phyloP scores from a whole-genome alignment of 2,888 invertebrate genomes.

The Tubiluchus corallicola region DNA sequence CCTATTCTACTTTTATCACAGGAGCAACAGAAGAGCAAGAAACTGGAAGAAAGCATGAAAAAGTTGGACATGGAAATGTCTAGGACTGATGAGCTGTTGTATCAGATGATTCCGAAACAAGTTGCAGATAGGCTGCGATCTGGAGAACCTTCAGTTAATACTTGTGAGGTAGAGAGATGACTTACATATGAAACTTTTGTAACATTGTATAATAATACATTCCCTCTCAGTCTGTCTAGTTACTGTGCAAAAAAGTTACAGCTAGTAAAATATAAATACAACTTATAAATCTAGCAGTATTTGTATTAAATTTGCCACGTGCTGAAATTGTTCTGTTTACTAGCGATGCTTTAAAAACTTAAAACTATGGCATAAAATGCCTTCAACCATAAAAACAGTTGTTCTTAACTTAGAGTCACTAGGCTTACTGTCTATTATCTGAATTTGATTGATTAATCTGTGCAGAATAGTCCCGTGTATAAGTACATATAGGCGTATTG shows the following conservation, averaged over 20 bases:
- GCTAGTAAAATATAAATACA: not conserved
- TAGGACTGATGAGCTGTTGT: constrained; percentile 78
- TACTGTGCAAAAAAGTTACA: not conserved
- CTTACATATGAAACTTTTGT: constrained; percentile 4
- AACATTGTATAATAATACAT: no score
- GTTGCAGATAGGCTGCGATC: constrained; percentile 79
- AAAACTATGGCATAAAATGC: not conserved
- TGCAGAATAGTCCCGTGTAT: not conserved
- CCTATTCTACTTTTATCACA: no score
- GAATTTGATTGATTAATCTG: not conserved
- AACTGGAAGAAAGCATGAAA: constrained; percentile 85
- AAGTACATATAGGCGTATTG: not conserved
- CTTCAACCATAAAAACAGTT: not conserved
- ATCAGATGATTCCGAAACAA: constrained; percentile 97
- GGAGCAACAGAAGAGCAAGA: constrained; percentile 89
- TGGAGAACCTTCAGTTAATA: constrained; percentile 88
- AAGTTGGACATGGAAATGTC: constrained; percentile 89
- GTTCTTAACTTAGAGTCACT: not conserved
- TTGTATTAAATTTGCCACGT: constrained; percentile 4
- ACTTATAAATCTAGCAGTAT: not conserved
- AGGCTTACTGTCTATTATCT: no score
- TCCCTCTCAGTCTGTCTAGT: no score
- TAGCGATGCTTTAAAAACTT: constrained; percentile 6
- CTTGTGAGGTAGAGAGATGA: constrained; percentile 90
- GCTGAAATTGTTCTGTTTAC: not conserved